Evolutionary conservation across 2,888 invertebrate species (phyloP).

Genomic region (Orchesellides sinensis): DNA sequence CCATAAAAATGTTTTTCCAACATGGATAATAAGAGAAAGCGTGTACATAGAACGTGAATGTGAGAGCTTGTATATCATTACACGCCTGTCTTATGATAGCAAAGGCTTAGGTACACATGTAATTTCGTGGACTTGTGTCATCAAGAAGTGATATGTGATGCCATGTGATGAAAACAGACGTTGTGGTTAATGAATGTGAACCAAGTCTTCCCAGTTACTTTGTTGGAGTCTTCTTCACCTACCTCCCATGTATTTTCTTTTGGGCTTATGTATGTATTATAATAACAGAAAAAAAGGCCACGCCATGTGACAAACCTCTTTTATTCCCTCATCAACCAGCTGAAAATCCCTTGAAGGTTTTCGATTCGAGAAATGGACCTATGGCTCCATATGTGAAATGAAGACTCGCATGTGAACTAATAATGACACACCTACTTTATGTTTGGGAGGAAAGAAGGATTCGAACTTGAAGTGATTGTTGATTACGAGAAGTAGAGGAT

Average conservation of each 20-base stretch:
- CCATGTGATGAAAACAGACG: constrained; percentile 52
- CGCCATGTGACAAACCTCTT: constrained; percentile 4
- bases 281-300: not conserved
- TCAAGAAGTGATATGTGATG: constrained; percentile 46
- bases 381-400: constrained; percentile 10
- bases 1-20: constrained; percentile 2
- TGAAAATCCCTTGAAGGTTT: constrained; percentile 44
- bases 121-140: constrained; percentile 36
- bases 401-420: not conserved
- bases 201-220: not conserved
- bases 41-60: not conserved
- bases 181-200: constrained; percentile 51
- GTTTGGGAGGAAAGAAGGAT: not conserved
- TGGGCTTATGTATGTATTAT: not conserved
- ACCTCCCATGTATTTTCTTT: constrained; percentile 21
- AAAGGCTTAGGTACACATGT: constrained; percentile 25
- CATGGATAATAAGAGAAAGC: not conserved
- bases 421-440: not conserved
- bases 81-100: constrained; percentile 35
- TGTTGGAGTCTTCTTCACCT: not conserved
- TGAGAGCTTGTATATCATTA: constrained; percentile 3
- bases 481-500: constrained; percentile 14
- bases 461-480: not conserved
- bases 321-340: constrained; percentile 16
- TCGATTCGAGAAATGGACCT: constrained; percentile 38